Conservation (phyloP, 1,140 invertebrate genomes). For the Platyscapa corneri region DNA sequence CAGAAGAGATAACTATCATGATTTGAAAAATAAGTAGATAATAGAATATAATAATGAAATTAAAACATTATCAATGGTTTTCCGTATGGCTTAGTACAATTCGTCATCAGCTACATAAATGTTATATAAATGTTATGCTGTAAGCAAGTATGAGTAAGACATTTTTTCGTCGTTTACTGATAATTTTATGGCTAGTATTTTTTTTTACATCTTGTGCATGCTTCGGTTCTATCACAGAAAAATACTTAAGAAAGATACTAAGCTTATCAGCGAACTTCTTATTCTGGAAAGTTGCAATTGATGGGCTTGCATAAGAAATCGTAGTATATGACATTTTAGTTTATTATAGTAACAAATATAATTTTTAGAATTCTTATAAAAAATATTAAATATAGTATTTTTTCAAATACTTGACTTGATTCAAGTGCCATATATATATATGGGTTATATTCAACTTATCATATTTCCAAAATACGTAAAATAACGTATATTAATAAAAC, state of each 20-base stretch:
- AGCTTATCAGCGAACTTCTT: not conserved
- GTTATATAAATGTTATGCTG: too few species aligned
- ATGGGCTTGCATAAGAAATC: not conserved
- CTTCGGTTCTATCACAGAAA: constrained; percentile 14
- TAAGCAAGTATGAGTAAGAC: not conserved
- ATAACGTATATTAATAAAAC: too few species aligned
- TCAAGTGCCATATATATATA: not conserved
- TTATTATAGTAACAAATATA: not conserved
- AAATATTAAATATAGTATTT: not conserved
- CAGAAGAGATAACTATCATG: not conserved
- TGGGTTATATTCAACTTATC: too few species aligned
- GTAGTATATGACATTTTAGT: not conserved
- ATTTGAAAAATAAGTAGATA: not conserved
- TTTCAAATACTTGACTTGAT: not conserved
- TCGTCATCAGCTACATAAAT: not conserved
- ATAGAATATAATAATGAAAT: not conserved
- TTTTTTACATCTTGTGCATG: not conserved
- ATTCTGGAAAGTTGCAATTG: constrained; percentile 19
- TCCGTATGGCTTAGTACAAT: not conserved
- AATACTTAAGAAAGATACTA: not conserved
- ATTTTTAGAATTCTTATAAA: not conserved
- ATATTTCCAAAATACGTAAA: too few species aligned
- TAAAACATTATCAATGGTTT: constrained; percentile 2
- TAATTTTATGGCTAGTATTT: not conserved
- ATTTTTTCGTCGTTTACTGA: constrained; percentile 6